Evolutionary conservation across 2,888 invertebrate species (phyloP).

Genomic region (Rhorus exstirpatorius): DNA sequence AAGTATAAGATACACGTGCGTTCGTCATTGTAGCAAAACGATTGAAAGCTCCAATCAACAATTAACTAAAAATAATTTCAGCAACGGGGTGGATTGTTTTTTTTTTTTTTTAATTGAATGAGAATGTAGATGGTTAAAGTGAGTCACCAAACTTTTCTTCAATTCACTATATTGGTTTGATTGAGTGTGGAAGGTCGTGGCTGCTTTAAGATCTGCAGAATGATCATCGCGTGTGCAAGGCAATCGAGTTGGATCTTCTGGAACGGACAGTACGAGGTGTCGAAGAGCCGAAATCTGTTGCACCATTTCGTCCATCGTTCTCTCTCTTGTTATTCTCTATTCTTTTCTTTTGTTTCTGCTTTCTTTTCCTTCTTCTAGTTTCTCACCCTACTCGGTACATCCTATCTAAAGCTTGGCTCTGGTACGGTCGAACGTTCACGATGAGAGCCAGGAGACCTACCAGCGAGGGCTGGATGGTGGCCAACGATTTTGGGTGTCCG

Average conservation of each 20-base stretch:
- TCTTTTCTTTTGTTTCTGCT: slow-evolving; percentile 65
- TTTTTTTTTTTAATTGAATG: too few species aligned
- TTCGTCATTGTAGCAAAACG: too few species aligned
- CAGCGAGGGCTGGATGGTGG: slow-evolving; percentile 77
- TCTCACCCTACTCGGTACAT: slow-evolving; percentile 55
- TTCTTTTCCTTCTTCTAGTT: slow-evolving; percentile 58
- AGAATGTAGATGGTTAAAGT: too few species aligned
- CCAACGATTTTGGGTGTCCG: slow-evolving; percentile 76
- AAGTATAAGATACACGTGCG: too few species aligned
- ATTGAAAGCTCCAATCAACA: too few species aligned
- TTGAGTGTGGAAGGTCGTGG: not conserved
- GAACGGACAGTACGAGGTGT: slow-evolving; percentile 12
- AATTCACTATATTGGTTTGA: not conserved
- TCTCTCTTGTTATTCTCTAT: not conserved
- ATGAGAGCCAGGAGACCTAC: slow-evolving; percentile 64
- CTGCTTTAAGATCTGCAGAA: not conserved
- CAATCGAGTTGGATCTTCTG: slow-evolving; percentile 20
- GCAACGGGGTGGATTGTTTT: too few species aligned
- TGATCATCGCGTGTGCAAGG: not conserved
- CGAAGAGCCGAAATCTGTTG: slow-evolving; percentile 63
- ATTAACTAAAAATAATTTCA: too few species aligned
- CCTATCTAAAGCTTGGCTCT: slow-evolving; percentile 59
- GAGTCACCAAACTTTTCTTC: too few species aligned
- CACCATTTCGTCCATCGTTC: slow-evolving; percentile 48
- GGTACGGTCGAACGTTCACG: slow-evolving; percentile 66